These are phyloP conservation scores for Scolopax mira DNA, from an alignment of 2,113 vertebrate species.

Conservation along the genomic window DNA sequence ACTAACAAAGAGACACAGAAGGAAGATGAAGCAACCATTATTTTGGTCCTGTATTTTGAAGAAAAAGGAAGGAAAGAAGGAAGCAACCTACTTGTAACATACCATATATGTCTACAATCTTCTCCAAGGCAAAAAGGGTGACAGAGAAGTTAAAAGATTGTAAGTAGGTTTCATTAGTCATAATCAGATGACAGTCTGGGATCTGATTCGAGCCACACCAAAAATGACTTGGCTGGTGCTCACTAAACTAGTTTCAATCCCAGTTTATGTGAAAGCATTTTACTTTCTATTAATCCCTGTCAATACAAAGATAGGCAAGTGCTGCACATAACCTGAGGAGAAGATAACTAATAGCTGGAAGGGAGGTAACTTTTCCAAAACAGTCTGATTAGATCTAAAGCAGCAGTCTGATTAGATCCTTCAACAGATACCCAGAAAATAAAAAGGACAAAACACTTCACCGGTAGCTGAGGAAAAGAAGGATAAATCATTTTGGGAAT, in stretches of 20 bases:
- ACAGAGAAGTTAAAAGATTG: neutral
- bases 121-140: neutral
- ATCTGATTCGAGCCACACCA: neutral
- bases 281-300: neutral
- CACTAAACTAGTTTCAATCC: neutral
- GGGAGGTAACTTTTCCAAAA: neutral
- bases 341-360: neutral
- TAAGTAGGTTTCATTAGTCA: conserved; percentile 7
- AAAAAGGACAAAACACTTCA: neutral
- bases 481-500: neutral
- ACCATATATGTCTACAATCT: neutral
- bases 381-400: neutral
- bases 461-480: neutral
- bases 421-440: neutral
- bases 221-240: neutral
- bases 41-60: neutral
- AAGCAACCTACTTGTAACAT: neutral
- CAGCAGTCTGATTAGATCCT: neutral
- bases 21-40: neutral
- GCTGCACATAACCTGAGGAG: neutral
- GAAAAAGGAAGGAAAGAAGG: conserved; percentile 15
- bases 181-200: neutral
- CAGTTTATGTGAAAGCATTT: neutral
- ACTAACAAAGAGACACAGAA: rapidly evolving
- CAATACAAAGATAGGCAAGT: neutral